Percentiles rank a stretch among this genome's conserved stretches.
Conservation (phyloP, 2,113 vertebrate species). For the Sphyrna mokarran region DNA sequence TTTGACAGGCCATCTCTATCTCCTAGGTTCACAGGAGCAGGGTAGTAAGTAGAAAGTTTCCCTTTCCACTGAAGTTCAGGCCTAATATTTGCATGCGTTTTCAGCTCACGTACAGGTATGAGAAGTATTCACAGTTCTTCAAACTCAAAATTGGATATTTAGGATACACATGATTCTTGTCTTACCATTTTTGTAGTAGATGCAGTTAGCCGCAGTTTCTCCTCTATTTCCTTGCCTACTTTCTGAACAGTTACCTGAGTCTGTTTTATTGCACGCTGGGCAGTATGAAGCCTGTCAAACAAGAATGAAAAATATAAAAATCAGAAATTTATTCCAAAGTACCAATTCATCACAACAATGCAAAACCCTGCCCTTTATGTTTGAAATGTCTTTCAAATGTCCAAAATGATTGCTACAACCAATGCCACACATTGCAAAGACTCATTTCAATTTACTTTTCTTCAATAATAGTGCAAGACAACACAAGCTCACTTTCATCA, state of each 20-base stretch:
- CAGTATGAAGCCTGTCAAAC: conserved; percentile 81
- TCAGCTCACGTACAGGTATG: neutral
- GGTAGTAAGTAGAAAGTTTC: too few species aligned
- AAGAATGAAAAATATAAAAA: neutral
- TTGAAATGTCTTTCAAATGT: neutral
- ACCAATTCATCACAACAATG: neutral
- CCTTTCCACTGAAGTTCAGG: too few species aligned
- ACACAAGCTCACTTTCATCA: too few species aligned
- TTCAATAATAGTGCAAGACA: too few species aligned
- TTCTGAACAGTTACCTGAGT: conserved; percentile 97
- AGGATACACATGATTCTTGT: conserved; percentile 10
- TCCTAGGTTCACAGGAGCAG: too few species aligned
- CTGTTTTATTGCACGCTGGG: conserved; percentile 97
- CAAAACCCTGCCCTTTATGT: neutral
- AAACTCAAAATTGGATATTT: neutral
- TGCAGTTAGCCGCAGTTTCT: conserved; percentile 82
- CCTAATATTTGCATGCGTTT: neutral
- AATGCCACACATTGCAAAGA: neutral
- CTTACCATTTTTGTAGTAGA: conserved; percentile 83
- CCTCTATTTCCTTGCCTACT: conserved; percentile 96
- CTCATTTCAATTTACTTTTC: too few species aligned
- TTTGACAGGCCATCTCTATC: too few species aligned
- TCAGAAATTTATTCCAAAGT: neutral
- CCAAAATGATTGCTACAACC: neutral
- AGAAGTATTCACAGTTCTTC: neutral